Conservation (phyloP, 2,113 vertebrate species). For the Eurystomus gularis region DNA sequence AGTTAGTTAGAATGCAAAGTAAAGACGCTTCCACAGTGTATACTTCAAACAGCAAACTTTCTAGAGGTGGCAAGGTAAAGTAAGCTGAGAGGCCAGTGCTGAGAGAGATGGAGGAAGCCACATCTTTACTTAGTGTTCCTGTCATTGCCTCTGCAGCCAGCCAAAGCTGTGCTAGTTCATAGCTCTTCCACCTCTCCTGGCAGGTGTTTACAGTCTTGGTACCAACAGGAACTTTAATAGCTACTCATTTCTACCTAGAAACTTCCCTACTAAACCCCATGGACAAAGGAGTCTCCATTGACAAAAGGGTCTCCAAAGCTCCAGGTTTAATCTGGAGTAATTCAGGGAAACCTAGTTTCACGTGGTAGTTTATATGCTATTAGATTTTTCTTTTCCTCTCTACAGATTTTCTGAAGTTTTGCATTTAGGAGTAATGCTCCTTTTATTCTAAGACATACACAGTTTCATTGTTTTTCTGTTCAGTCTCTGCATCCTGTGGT, state of each 20-base stretch:
- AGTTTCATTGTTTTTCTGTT: conserved; percentile 42
- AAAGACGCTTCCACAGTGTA: fast-evolving
- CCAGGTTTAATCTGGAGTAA: background rate
- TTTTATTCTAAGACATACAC: background rate
- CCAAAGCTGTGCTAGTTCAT: background rate
- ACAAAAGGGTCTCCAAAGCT: background rate
- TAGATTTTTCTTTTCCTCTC: background rate
- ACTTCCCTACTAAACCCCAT: background rate
- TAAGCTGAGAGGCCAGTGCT: background rate
- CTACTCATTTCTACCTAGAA: background rate
- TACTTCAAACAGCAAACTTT: background rate
- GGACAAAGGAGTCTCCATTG: background rate
- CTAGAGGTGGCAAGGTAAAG: background rate
- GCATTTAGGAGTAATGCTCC: background rate
- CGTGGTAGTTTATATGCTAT: background rate
- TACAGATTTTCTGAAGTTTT: background rate
- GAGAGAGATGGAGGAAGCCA: background rate
- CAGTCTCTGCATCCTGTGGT: conserved; percentile 17
- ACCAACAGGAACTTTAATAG: background rate
- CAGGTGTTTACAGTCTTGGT: background rate
- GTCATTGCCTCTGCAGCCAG: background rate
- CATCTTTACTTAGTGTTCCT: background rate
- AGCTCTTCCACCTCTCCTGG: background rate
- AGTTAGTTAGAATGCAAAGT: background rate
- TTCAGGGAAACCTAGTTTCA: background rate